Conservation (phyloP, 92 coral and sea anemone genomes). For the Metridium senile region DNA sequence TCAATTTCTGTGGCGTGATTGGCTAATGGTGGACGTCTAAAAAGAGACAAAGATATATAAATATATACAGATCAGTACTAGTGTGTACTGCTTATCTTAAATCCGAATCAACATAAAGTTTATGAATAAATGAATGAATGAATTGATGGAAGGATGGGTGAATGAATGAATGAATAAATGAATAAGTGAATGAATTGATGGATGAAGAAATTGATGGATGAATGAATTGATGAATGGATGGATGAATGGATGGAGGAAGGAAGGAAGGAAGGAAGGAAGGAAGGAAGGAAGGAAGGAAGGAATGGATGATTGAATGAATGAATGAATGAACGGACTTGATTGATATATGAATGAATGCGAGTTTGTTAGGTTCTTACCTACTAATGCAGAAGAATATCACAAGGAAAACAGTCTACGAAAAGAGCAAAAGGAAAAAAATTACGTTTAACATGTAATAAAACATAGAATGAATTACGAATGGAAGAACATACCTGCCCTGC, state of each 20-base stretch:
- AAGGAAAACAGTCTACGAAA: background rate
- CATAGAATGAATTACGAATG: background rate
- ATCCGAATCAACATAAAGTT: background rate
- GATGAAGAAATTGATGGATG: background rate
- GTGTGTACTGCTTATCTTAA: background rate
- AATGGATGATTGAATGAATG: background rate
- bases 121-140: background rate
- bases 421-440: background rate
- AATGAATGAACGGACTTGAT: background rate
- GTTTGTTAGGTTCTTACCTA: background rate
- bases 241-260: background rate
- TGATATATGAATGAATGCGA: background rate
- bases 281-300: conserved; percentile 8
- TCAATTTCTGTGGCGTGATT: background rate
- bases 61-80: background rate
- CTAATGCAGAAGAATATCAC: background rate
- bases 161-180: too few species aligned
- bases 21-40: background rate
- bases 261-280: background rate
- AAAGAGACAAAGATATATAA: background rate
- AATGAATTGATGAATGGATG: background rate
- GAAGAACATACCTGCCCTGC: background rate
- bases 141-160: background rate
- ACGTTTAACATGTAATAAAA: background rate
- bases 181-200: background rate